These are phyloP conservation scores for Amia ocellicauda DNA, from an alignment of 2,113 vertebrate genomes.

Conservation along the genomic window DNA sequence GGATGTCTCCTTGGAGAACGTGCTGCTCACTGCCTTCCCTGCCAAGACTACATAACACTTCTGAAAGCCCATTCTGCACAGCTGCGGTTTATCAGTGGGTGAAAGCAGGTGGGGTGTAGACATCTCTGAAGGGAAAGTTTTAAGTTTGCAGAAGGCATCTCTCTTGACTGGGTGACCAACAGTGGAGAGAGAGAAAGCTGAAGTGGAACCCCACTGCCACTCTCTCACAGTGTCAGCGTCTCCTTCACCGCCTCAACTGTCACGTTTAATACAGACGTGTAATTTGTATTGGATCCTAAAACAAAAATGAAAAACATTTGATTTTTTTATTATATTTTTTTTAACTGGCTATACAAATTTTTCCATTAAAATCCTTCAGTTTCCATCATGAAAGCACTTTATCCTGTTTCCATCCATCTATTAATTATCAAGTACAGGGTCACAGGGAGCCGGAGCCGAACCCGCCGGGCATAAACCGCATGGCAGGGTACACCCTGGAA, in stretches of 20 bases:
- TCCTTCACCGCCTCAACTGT: conserved; percentile 20
- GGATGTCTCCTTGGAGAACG: conserved; percentile 85
- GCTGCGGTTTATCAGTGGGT: neutral
- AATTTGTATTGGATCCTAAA: conserved; percentile 34
- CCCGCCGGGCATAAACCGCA: too few species aligned
- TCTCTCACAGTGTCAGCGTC: conserved; percentile 11
- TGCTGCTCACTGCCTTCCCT: conserved; percentile 84
- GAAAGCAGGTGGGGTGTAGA: too few species aligned
- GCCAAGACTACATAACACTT: neutral
- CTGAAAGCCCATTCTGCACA: conserved; percentile 17
- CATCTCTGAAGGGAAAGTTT: neutral
- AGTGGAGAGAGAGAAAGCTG: conserved; percentile 6
- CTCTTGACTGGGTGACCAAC: neutral
- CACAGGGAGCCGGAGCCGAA: too few species aligned
- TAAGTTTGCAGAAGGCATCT: neutral
- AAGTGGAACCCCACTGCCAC: conserved; percentile 14
- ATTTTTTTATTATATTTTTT: too few species aligned
- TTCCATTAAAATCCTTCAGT: neutral
- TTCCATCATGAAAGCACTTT: too few species aligned
- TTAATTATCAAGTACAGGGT: too few species aligned
- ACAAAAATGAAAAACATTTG: conserved; percentile 14
- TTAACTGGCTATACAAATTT: neutral
- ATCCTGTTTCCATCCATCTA: too few species aligned
- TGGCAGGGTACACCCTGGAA: too few species aligned
- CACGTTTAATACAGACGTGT: conserved; percentile 37